Conservation (phyloP, 1,140 invertebrate genomes). For the Hylaeus anthracinus region DNA sequence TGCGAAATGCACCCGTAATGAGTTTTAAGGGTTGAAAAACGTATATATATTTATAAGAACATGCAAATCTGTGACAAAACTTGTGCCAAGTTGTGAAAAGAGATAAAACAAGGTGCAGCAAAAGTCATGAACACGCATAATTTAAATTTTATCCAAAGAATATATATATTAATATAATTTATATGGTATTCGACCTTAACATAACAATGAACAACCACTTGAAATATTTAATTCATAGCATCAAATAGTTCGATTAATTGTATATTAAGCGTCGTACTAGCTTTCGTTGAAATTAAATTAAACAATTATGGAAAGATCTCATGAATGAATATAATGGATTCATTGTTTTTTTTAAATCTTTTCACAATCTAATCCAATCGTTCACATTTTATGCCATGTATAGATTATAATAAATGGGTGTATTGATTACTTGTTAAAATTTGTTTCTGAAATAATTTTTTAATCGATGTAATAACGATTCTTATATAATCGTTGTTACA, state of each 20-base stretch:
- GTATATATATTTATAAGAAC: slow-evolving; percentile 26
- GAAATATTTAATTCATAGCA: neutral
- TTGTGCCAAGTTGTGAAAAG: slow-evolving; percentile 40
- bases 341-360: slow-evolving; percentile 16
- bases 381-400: slow-evolving; percentile 45
- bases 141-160: slow-evolving; percentile 5
- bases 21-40: slow-evolving; percentile 21
- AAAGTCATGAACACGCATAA: slow-evolving; percentile 32
- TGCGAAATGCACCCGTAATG: slow-evolving; percentile 49
- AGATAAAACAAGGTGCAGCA: slow-evolving; percentile 17
- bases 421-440: slow-evolving; percentile 39
- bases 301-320: slow-evolving; percentile 4
- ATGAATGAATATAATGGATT: slow-evolving; percentile 10
- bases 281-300: neutral
- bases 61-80: slow-evolving; percentile 30
- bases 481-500: slow-evolving; percentile 22
- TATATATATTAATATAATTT: neutral
- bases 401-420: slow-evolving; percentile 20
- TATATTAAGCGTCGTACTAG: neutral
- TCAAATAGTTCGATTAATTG: neutral
- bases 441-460: slow-evolving; percentile 19
- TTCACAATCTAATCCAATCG: slow-evolving; percentile 35
- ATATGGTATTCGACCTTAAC: neutral
- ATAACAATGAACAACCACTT: neutral
- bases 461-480: slow-evolving; percentile 12